Conservation (phyloP, 2,888 invertebrate species). For the Mimumesa dahlbomi region DNA sequence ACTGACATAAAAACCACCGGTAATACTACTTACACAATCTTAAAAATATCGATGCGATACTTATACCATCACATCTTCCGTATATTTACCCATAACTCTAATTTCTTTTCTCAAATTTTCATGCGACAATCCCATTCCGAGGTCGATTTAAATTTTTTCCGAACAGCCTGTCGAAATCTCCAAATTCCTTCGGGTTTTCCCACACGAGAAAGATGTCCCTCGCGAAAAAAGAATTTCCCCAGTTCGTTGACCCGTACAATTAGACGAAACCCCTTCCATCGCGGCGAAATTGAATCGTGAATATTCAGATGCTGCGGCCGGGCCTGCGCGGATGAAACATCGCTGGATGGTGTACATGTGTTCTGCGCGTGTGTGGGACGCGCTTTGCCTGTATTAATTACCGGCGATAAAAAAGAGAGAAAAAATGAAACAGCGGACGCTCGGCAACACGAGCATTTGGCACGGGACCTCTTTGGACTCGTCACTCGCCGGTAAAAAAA, state of each 20-base stretch:
- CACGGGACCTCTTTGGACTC: conserved; percentile 49
- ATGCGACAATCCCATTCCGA: too few species aligned
- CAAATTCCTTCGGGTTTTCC: too few species aligned
- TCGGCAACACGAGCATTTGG: conserved; percentile 65
- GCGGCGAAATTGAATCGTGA: conserved; percentile 37
- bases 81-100: too few species aligned
- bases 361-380: conserved; percentile 1
- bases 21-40: too few species aligned
- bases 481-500: conserved; percentile 36
- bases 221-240: conserved; percentile 2
- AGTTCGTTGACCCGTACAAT: conserved; percentile 24
- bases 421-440: conserved; percentile 32
- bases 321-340: neutral
- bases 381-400: conserved; percentile 58
- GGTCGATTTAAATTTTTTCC: too few species aligned
- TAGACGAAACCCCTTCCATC: conserved; percentile 1
- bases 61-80: too few species aligned
- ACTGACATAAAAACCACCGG: too few species aligned
- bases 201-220: too few species aligned
- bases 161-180: too few species aligned
- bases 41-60: too few species aligned
- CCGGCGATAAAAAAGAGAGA: conserved; percentile 43
- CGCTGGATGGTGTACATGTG: neutral
- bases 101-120: too few species aligned
- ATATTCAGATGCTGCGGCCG: conserved; percentile 30